Conservation (phyloP, 2,797 vertebrate genomes). For the Danio kyathit region DNA sequence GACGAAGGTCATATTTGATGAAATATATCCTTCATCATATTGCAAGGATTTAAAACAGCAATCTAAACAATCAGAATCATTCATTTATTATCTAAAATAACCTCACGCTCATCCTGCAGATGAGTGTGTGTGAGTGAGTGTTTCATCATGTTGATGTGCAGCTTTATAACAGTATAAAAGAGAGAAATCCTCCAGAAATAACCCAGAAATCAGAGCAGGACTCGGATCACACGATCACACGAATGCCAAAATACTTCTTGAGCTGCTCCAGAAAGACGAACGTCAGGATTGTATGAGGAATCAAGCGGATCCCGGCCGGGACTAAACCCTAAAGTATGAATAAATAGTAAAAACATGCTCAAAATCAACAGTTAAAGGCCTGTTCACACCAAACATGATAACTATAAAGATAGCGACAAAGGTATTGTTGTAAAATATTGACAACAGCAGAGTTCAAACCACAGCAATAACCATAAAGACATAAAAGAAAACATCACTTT, state of each 20-base stretch:
- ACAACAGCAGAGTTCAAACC: no score
- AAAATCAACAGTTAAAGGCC: neutral
- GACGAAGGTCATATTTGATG: neutral
- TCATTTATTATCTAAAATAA: neutral
- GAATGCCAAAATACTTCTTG: constrained; percentile 89
- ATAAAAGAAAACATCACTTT: no score
- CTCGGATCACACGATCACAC: constrained; percentile 72
- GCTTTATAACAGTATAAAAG: no score
- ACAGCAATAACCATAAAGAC: no score
- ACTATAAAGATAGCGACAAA: no score
- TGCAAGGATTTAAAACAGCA: neutral
- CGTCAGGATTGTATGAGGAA: constrained; percentile 95
- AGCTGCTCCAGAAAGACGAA: constrained; percentile 97
- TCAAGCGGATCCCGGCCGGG: constrained; percentile 90
- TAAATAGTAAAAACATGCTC: neutral
- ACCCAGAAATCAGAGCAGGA: neutral
- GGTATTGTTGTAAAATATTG: no score
- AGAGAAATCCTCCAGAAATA: neutral
- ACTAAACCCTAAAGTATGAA: constrained; percentile 85
- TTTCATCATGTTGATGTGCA: no score
- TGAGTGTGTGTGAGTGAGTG: neutral
- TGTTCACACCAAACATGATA: no score
- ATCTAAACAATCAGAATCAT: neutral
- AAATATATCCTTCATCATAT: neutral
- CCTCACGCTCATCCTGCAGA: neutral